Evolutionary conservation across 2,797 vertebrate genomes (phyloP), one percentile per base, ranked within the genome.

Genomic region (Arrhamphus sclerolepis): DNA sequence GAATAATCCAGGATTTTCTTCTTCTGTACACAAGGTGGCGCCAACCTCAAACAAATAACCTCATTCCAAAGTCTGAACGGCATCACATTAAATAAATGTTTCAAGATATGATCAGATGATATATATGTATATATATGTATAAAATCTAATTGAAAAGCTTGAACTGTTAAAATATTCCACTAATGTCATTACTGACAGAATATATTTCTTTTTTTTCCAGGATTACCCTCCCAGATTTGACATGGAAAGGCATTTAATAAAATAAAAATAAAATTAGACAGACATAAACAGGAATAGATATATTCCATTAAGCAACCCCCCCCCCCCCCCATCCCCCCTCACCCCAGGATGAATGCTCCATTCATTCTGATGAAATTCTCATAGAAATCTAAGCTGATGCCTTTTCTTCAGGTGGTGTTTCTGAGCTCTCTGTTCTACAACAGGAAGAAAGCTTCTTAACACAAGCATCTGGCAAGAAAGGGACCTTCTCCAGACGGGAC

Each of bases 401-500:
- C 6, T 29, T 67, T 59, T 62, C 47, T 29, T 9, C 22, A 5
- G 78, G 50, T 2, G 55, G 14, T 1, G 52, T n/a, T 18, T 81
- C 59, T 0, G 56, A 61, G 13, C 62, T 59, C 18, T 76, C 20
- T 3, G 6, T 21, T 8, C 17, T 9, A 17, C 56, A 16, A 29
- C 76, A 75, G 46, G 17, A 2, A 56, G 55, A 79, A n/a, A 69
- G 66, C 44, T 70, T 91, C 50, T 86, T 66, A 1, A 75, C 0
- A 0, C 80, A 86, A 56, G 41, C 2, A 1, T 87, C 81, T 1
- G 85, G 56, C 16, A 92, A 46, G 57, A 90, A 92, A 29, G 91
- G 87, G 20, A 92, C 5, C 56, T 89, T 93, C n/a, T 92, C 88
- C 67, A 93, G 79, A 17, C 89, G 89, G 3, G 81, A 84, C 20